A percentile compares a stretch with the other conserved stretches of the same genome.
phyloP scores from a whole-genome alignment of 1,140 invertebrate species.

The Gerris buenoi region DNA sequence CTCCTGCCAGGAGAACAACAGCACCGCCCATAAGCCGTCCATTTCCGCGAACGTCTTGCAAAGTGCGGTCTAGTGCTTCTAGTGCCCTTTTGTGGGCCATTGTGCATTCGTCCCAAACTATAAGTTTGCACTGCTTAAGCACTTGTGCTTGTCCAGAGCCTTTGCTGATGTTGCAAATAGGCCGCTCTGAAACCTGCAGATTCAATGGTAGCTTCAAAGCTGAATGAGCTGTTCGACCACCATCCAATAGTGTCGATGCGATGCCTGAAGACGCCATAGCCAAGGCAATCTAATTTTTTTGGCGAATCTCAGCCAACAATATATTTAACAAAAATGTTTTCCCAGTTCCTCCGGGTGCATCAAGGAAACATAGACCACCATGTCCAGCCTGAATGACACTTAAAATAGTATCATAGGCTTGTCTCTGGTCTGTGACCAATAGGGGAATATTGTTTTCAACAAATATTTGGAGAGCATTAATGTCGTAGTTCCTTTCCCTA shows the following conservation, averaged over 20 bases:
- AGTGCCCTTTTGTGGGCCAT: slow-evolving; percentile 24
- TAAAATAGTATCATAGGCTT: background rate
- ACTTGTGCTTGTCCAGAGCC: slow-evolving; percentile 18
- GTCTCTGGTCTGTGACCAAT: background rate
- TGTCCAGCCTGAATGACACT: background rate
- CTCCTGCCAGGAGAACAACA: slow-evolving; percentile 23
- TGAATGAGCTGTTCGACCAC: slow-evolving; percentile 29
- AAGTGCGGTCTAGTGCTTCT: slow-evolving; percentile 21
- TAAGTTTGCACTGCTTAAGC: slow-evolving; percentile 23
- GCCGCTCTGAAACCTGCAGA: slow-evolving; percentile 13
- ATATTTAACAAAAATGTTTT: background rate
- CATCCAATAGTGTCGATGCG: slow-evolving; percentile 30
- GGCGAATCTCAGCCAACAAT: background rate
- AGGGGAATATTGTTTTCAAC: background rate
- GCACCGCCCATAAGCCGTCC: slow-evolving; percentile 20
- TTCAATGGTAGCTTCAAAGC: slow-evolving; percentile 24
- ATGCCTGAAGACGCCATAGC: slow-evolving; percentile 29
- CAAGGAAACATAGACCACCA: background rate
- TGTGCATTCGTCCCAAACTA: slow-evolving; percentile 30
- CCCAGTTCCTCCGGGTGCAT: background rate
- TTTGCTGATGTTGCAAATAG: slow-evolving; percentile 28
- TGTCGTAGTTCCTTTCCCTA: background rate
- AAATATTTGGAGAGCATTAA: background rate
- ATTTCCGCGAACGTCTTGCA: slow-evolving; percentile 20
- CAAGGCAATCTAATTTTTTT: background rate